Percentiles rank a stretch among this genome's conserved stretches.
phyloP scores from a whole-genome alignment of 2,797 vertebrate species.

The Phaenicophaeus curvirostris region DNA sequence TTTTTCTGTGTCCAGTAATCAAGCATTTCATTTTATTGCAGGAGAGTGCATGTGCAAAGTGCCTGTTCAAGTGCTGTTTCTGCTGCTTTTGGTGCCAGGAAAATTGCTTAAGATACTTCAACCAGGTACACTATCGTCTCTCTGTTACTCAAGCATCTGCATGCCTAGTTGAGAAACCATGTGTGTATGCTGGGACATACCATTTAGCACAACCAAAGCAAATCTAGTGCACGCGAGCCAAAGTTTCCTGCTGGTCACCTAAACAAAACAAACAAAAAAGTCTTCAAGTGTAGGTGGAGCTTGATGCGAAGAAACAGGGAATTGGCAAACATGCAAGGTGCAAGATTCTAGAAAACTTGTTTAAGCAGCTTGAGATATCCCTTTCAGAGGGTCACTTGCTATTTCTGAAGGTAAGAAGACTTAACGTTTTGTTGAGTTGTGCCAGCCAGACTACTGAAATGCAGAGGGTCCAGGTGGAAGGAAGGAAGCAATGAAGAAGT shows the following conservation, averaged over 20 bases:
- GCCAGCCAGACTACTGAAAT: background rate
- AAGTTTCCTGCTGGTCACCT: background rate
- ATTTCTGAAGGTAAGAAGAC: background rate
- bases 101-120: conserved; percentile 63
- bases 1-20: background rate
- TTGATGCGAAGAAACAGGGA: background rate
- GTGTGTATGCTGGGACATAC: background rate
- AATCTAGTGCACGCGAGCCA: background rate
- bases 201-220: background rate
- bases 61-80: conserved; percentile 61
- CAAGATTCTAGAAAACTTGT: background rate
- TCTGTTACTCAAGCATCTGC: background rate
- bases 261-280: background rate
- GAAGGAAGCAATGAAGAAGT: background rate
- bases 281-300: background rate
- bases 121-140: conserved; percentile 73
- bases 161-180: fast-evolving
- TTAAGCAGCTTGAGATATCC: background rate
- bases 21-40: conserved; percentile 41
- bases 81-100: conserved; percentile 70
- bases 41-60: conserved; percentile 52
- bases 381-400: background rate
- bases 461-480: background rate
- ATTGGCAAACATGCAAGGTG: background rate
- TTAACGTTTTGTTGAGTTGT: background rate